These are phyloP conservation scores for Vulpes lagopus DNA, from an alignment of 2,113 vertebrate species.

Conservation along the genomic window DNA sequence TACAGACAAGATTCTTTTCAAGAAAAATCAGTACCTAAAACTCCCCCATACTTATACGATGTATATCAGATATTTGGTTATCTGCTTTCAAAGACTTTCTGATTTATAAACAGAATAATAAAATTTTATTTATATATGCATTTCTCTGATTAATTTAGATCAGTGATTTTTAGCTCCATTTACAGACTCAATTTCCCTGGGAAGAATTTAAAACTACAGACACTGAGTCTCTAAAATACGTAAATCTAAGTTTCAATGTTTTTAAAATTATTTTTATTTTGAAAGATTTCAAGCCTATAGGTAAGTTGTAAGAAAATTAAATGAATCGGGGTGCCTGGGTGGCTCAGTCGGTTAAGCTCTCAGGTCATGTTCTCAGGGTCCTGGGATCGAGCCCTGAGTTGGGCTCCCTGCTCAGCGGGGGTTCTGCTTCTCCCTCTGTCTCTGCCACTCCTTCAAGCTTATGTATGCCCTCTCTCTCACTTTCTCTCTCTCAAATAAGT, in stretches of 20 bases:
- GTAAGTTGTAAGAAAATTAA: slow-evolving; percentile 3
- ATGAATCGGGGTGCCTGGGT: background rate
- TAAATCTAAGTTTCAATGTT: background rate
- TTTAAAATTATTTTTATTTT: background rate
- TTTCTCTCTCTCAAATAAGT: no score
- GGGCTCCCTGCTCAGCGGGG: no score
- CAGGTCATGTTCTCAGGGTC: no score
- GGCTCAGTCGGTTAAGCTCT: no score
- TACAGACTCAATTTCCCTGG: background rate
- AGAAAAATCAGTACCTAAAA: slow-evolving; percentile 32
- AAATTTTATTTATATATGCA: background rate
- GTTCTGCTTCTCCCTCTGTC: no score
- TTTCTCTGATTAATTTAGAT: slow-evolving; percentile 22
- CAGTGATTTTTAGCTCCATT: background rate
- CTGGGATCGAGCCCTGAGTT: no score
- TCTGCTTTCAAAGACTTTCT: slow-evolving; percentile 42
- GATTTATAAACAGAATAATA: slow-evolving; percentile 42
- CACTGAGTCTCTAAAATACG: background rate
- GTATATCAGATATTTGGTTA: slow-evolving; percentile 22
- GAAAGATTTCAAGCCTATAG: slow-evolving; percentile 18
- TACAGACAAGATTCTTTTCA: background rate
- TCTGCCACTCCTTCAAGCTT: no score
- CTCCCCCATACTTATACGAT: background rate
- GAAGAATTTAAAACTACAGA: background rate
- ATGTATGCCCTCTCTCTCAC: no score